These are phyloP conservation scores for Fulica atra DNA, from an alignment of 2,113 vertebrate species.

Conservation along the genomic window DNA sequence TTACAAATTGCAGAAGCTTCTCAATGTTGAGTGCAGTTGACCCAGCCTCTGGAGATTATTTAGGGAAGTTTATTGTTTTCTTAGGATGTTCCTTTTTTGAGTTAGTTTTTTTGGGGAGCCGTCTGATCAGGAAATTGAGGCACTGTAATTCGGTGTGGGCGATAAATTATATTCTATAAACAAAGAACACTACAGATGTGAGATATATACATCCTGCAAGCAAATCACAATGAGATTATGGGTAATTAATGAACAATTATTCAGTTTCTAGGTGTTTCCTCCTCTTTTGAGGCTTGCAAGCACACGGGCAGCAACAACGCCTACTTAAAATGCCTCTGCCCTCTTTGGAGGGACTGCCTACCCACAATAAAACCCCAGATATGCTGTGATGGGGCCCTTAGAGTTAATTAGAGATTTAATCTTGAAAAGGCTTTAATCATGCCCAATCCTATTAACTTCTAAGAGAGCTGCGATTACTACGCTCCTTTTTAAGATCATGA, in stretches of 20 bases:
- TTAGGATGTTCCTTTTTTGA: not conserved
- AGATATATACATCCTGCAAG: not conserved
- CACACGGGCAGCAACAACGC: not conserved
- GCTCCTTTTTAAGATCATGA: not conserved
- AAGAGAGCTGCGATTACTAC: not conserved
- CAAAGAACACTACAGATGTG: not conserved
- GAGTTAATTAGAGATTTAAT: conserved; percentile 1
- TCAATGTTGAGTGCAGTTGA: not conserved
- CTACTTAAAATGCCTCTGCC: not conserved
- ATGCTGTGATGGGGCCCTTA: accelerated
- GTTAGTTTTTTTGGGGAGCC: not conserved
- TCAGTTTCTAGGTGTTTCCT: not conserved
- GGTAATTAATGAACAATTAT: not conserved
- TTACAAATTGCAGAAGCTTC: not conserved
- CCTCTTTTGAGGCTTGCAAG: not conserved
- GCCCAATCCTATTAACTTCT: conserved; percentile 15
- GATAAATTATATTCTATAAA: not conserved
- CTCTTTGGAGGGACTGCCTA: not conserved
- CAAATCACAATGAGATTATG: not conserved
- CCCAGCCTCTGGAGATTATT: not conserved
- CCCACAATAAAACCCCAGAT: not conserved
- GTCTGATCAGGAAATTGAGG: not conserved
- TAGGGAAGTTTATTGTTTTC: not conserved
- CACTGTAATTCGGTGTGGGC: not conserved
- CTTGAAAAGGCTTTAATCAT: not conserved